A percentile compares a stretch with the other conserved stretches of the same genome.
Evolutionary conservation across 2,797 vertebrate species (phyloP).

Genomic region (Crax fasciolata): DNA sequence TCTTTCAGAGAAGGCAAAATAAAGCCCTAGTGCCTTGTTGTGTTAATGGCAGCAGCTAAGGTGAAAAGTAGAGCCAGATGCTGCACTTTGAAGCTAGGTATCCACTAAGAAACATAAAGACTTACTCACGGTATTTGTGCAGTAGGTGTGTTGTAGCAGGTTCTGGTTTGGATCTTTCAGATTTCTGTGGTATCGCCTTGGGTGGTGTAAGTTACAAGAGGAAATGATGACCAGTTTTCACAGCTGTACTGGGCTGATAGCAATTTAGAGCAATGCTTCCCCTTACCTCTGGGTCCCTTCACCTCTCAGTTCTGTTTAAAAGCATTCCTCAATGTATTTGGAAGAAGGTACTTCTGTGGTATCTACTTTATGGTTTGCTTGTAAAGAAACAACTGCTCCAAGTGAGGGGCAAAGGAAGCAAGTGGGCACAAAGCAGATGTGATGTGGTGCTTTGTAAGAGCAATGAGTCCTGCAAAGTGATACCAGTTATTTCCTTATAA

Average conservation of each 20-base stretch:
- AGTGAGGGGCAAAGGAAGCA: neutral
- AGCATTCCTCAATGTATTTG: neutral
- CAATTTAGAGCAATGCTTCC: neutral
- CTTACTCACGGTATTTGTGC: neutral
- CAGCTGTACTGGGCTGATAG: neutral
- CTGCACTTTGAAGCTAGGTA: neutral
- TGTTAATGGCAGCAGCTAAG: fast-evolving
- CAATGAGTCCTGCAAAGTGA: neutral
- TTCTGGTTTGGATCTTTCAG: neutral
- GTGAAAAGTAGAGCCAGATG: neutral
- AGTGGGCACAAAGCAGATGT: neutral
- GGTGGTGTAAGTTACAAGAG: neutral
- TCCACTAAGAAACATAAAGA: neutral
- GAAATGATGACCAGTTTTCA: fast-evolving
- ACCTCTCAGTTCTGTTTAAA: neutral
- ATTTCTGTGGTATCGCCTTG: fast-evolving
- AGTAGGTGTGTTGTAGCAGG: neutral
- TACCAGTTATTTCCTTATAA: neutral
- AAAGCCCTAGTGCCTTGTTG: neutral
- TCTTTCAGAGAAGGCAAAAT: neutral
- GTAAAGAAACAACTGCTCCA: neutral
- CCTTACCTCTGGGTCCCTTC: neutral
- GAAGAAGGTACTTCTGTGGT: neutral
- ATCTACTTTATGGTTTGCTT: neutral
- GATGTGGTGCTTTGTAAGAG: neutral